A percentile compares a stretch with the other conserved stretches of the same genome.
Conservation (phyloP, 2,888 invertebrate genomes). For the Bruchidius siliquastri region DNA sequence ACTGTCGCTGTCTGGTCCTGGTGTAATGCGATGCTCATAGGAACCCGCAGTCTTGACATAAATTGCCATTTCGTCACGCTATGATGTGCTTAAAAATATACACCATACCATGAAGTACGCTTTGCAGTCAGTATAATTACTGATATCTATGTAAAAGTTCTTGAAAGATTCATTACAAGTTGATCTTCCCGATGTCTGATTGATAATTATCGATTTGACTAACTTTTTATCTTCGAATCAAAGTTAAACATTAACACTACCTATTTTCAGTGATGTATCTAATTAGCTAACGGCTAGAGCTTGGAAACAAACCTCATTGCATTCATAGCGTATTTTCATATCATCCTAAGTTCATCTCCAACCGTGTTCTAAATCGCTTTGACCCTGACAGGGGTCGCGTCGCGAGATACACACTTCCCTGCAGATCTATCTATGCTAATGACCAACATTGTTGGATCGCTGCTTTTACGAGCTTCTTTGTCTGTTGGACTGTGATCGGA, state of each 20-base stretch:
- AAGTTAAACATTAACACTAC: no score
- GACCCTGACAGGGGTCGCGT: not conserved
- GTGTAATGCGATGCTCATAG: not conserved
- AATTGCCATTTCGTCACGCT: not conserved
- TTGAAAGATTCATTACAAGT: no score
- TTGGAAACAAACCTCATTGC: not conserved
- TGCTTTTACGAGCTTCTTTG: not conserved
- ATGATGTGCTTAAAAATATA: no score
- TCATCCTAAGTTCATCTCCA: not conserved
- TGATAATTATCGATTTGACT: no score
- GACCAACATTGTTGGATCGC: not conserved
- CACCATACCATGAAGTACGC: no score
- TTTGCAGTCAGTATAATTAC: no score
- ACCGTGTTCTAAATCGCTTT: not conserved
- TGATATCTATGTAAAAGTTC: no score
- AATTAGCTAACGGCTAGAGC: no score
- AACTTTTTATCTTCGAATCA: no score
- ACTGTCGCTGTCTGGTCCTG: not conserved
- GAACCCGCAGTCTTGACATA: not conserved
- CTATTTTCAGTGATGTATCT: no score
- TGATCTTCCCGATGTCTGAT: no score
- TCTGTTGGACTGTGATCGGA: not conserved
- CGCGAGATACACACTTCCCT: not conserved
- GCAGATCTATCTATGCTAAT: not conserved
- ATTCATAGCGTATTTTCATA: not conserved